phyloP scores from a whole-genome alignment of 2,797 vertebrate species.

The Ctenopoma multispine region DNA sequence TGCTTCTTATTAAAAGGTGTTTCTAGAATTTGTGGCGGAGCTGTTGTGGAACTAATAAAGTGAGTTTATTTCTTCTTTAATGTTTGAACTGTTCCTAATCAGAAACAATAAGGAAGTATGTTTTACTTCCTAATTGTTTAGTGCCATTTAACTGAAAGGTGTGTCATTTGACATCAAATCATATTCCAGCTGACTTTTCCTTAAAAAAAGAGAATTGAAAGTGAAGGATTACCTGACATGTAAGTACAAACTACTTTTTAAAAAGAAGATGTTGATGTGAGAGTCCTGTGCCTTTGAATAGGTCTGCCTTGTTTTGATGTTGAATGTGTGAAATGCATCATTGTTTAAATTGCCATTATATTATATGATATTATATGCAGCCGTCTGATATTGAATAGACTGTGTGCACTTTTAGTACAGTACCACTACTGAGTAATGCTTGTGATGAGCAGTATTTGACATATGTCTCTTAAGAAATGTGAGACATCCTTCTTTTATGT shows the following conservation, averaged over 20 bases:
- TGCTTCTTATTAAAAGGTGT: too few species aligned
- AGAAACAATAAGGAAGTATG: conserved; percentile 38
- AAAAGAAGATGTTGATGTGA: conserved; percentile 87
- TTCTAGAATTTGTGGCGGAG: too few species aligned
- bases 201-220: conserved; percentile 81
- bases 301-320: conserved; percentile 94
- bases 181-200: conserved; percentile 81
- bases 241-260: conserved; percentile 66
- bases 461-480: conserved; percentile 82
- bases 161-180: conserved; percentile 77
- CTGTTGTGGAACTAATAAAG: too few species aligned
- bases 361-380: conserved; percentile 86
- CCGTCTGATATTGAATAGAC: conserved; percentile 89
- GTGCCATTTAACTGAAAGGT: conserved; percentile 84
- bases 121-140: conserved; percentile 77
- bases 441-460: conserved; percentile 88
- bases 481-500: conserved; percentile 73
- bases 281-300: conserved; percentile 94
- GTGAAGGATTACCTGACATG: conserved; percentile 68
- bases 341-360: conserved; percentile 87
- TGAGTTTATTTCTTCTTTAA: conserved; percentile 34
- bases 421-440: conserved; percentile 92
- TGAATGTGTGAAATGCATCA: conserved; percentile 92
- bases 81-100: conserved; percentile 35
- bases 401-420: conserved; percentile 88